A percentile compares a stretch with the other conserved stretches of the same genome.
Conservation (phyloP, 2,888 invertebrate species). For the Quadroppia sp. region DNA sequence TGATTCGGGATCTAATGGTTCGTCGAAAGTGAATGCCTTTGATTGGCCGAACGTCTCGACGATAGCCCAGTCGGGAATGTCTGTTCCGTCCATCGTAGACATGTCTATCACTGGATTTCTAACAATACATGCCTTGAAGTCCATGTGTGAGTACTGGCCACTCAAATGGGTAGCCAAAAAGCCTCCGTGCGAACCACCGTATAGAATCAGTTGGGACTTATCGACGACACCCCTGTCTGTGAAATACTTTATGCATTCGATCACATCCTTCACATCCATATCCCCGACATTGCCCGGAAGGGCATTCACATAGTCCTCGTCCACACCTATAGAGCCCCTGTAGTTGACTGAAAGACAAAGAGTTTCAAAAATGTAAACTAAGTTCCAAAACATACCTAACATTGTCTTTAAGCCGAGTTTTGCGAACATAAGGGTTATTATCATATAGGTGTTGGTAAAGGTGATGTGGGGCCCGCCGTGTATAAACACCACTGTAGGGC, state of each 20-base stretch:
- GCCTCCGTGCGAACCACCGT: slow-evolving; percentile 88
- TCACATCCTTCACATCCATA: slow-evolving; percentile 75
- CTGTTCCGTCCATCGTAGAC: slow-evolving; percentile 61
- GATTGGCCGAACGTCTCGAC: slow-evolving; percentile 38
- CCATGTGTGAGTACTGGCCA: slow-evolving; percentile 68
- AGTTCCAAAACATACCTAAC: slow-evolving; percentile 53
- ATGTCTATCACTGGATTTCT: slow-evolving; percentile 76
- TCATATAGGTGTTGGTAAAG: too few relatives aligned
- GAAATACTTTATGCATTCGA: slow-evolving; percentile 30
- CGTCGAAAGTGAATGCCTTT: background rate
- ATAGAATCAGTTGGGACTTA: slow-evolving; percentile 61
- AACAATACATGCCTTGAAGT: slow-evolving; percentile 67
- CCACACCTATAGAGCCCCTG: slow-evolving; percentile 72
- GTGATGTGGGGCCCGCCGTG: slow-evolving; percentile 75
- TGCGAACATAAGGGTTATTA: slow-evolving; percentile 53
- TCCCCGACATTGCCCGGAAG: slow-evolving; percentile 69
- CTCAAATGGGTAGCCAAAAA: slow-evolving; percentile 77
- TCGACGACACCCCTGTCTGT: slow-evolving; percentile 55
- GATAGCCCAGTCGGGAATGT: slow-evolving; percentile 80
- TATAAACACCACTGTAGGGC: slow-evolving; percentile 54
- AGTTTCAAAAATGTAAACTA: too few relatives aligned
- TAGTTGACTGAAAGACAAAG: slow-evolving; percentile 62
- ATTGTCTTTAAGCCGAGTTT: slow-evolving; percentile 62
- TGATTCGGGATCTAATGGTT: slow-evolving; percentile 53
- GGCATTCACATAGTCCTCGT: slow-evolving; percentile 66